These are phyloP conservation scores for Nephrotoma appendiculata DNA, from an alignment of 2,888 invertebrate species.

Conservation along the genomic window DNA sequence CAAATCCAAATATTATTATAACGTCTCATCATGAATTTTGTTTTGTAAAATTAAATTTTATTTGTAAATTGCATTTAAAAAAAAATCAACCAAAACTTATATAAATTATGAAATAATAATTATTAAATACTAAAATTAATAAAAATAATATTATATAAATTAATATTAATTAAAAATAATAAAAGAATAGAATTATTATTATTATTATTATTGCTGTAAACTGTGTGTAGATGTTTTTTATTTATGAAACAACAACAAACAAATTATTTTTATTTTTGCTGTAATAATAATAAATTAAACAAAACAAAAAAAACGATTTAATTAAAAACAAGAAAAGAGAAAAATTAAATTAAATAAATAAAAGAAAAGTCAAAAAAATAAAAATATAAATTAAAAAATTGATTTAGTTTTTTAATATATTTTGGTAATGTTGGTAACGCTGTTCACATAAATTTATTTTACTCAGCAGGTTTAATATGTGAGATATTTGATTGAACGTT, in stretches of 20 bases:
- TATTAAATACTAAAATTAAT: background rate
- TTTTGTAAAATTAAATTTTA: background rate
- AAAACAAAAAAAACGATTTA: background rate
- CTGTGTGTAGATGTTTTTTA: conserved; percentile 5
- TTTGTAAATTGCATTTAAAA: background rate
- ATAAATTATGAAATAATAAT: background rate
- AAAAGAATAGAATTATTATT: background rate
- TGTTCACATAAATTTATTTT: too few relatives aligned
- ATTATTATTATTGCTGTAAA: conserved; percentile 1
- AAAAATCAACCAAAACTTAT: background rate
- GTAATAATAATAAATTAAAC: background rate
- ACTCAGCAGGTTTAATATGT: too few relatives aligned
- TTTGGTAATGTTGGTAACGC: too few relatives aligned
- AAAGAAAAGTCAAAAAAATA: background rate
- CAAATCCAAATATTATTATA: background rate
- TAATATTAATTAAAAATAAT: background rate
- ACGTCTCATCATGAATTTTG: background rate
- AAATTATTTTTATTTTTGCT: background rate
- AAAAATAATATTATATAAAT: background rate
- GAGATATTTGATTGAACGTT: too few relatives aligned
- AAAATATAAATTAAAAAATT: background rate
- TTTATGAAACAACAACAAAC: background rate
- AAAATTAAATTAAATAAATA: background rate
- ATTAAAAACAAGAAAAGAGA: background rate
- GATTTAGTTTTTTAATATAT: too few relatives aligned